These are phyloP conservation scores for Agonopterix alstromeriana DNA, from an alignment of 2,888 invertebrate genomes.

Conservation along the genomic window DNA sequence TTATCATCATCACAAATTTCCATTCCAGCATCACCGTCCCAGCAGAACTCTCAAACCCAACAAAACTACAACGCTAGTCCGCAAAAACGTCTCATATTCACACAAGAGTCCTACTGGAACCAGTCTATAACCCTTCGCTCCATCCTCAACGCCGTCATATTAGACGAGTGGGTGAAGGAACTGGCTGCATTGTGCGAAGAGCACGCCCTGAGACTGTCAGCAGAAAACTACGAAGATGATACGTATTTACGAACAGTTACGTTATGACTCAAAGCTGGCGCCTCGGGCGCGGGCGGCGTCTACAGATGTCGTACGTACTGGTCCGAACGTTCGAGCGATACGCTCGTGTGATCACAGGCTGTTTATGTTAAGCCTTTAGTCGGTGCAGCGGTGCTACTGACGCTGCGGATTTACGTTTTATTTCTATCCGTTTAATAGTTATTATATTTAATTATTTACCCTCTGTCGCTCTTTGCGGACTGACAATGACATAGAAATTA, in stretches of 20 bases:
- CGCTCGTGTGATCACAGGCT: no score
- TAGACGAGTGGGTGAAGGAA: conserved; percentile 98
- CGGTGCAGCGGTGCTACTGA: no score
- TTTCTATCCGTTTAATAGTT: no score
- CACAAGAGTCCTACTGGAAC: conserved; percentile 65
- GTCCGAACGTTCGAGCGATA: no score
- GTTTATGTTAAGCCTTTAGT: no score
- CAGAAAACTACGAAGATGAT: conserved; percentile 50
- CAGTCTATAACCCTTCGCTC: conserved; percentile 59
- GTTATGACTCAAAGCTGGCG: conserved; percentile 61
- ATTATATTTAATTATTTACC: no score
- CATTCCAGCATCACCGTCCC: conserved; percentile 32
- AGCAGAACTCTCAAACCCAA: conserved; percentile 29
- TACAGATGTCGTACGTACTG: conserved; percentile 4
- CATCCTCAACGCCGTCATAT: conserved; percentile 83
- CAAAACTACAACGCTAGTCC: conserved; percentile 31
- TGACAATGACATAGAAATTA: no score
- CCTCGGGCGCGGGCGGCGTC: conserved; percentile 28
- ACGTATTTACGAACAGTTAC: conserved; percentile 51
- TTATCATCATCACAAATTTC: not conserved
- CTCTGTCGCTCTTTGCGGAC: no score
- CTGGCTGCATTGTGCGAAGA: conserved; percentile 96
- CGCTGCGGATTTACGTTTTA: no score
- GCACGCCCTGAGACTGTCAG: conserved; percentile 81
- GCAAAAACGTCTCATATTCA: conserved; percentile 47